Evolutionary conservation across 1,140 invertebrate genomes (phyloP).

Genomic region (Zaprionus taronus): DNA sequence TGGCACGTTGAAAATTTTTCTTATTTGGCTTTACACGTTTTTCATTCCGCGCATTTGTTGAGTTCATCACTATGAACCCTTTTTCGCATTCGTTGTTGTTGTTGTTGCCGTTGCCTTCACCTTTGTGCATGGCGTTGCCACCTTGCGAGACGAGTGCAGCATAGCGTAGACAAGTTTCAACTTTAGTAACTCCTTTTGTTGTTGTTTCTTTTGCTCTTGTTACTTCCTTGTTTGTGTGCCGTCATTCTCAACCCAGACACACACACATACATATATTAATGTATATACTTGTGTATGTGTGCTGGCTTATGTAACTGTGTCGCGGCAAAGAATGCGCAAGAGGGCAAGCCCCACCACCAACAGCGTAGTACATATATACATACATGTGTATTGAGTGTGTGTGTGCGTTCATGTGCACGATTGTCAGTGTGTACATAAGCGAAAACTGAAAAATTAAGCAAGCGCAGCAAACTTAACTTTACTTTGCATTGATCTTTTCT

Average conservation of each 20-base stretch:
- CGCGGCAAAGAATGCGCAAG: constrained; percentile 53
- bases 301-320: constrained; percentile 40
- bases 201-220: constrained; percentile 29
- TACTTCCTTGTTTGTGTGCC: constrained; percentile 56
- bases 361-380: not conserved
- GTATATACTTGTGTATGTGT: constrained; percentile 11
- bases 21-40: constrained; percentile 39
- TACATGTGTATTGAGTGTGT: not conserved
- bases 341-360: constrained; percentile 24
- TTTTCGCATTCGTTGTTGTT: constrained; percentile 16
- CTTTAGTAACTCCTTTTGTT: constrained; percentile 32
- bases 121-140: constrained; percentile 37
- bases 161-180: constrained; percentile 55
- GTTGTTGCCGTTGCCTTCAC: constrained; percentile 16
- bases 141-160: constrained; percentile 10
- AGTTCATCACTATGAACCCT: constrained; percentile 41
- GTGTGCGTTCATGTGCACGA: constrained; percentile 16
- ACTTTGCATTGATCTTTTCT: constrained; percentile 18
- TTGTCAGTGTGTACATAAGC: constrained; percentile 17
- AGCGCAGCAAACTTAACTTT: constrained; percentile 27
- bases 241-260: constrained; percentile 28
- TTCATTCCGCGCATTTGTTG: constrained; percentile 13
- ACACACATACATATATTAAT: constrained; percentile 10
- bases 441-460: constrained; percentile 33
- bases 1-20: constrained; percentile 37